Percentiles rank a stretch among this genome's conserved stretches.
Conservation (phyloP, 64 coral and sea anemone species). For the Actinia equina region DNA sequence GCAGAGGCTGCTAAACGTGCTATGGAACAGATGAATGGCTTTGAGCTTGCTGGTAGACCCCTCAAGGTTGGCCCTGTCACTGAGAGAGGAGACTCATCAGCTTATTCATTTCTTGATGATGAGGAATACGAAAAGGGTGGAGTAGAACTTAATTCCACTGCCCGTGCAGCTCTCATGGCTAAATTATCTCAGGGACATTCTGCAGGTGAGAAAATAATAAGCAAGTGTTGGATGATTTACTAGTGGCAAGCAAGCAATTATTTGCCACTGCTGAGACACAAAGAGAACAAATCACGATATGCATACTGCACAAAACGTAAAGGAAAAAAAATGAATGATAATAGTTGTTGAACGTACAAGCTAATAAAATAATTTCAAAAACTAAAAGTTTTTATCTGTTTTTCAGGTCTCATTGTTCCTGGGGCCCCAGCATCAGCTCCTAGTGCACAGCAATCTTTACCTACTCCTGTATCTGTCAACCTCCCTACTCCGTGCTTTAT, state of each 20-base stretch:
- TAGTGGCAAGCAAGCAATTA: too few relatives aligned
- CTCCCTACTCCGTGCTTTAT: constrained; percentile 93
- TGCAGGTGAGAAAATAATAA: constrained; percentile 52
- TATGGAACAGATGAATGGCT: constrained; percentile 99
- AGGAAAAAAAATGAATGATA: too few relatives aligned
- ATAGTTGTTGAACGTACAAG: too few relatives aligned
- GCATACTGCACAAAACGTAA: too few relatives aligned
- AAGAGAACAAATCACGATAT: too few relatives aligned
- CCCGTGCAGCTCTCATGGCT: constrained; percentile 92
- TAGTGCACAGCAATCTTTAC: constrained; percentile 43
- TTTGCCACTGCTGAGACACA: too few relatives aligned
- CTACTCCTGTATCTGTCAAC: constrained; percentile 65
- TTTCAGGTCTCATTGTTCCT: constrained; percentile 74
- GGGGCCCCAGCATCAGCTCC: constrained; percentile 70
- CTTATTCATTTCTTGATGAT: constrained; percentile 98
- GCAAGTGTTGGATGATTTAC: too few relatives aligned
- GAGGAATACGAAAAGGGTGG: constrained; percentile 99
- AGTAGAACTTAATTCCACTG: constrained; percentile 88
- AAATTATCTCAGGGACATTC: constrained; percentile 96
- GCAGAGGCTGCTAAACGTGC: constrained; percentile 91
- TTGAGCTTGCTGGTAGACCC: constrained; percentile 97
- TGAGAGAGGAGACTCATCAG: constrained; percentile 90
- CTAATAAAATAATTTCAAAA: too few relatives aligned
- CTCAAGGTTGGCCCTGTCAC: constrained; percentile 99
- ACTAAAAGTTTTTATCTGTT: too few relatives aligned